A percentile compares a stretch with the other conserved stretches of the same genome.
phyloP scores from a whole-genome alignment of 2,113 vertebrate genomes.

The Tautogolabrus adspersus region DNA sequence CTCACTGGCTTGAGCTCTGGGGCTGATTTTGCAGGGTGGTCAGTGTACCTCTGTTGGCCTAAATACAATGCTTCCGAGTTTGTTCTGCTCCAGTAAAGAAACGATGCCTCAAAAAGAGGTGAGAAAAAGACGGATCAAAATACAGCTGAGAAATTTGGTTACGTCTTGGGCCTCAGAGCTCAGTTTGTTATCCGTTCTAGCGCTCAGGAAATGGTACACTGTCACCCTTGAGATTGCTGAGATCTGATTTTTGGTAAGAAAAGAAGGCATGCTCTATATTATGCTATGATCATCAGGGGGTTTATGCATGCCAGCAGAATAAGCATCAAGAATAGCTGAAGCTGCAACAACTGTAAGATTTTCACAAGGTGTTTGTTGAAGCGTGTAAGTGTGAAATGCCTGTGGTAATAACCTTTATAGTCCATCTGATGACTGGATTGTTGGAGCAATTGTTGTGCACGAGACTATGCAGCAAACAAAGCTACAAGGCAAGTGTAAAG shows the following conservation, averaged over 20 bases:
- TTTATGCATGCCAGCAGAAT: conserved; percentile 43
- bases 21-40: conserved; percentile 40
- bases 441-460: not conserved
- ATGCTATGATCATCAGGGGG: conserved; percentile 60
- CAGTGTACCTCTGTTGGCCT: conserved; percentile 21
- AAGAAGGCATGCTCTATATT: conserved; percentile 42
- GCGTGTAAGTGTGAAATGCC: conserved; percentile 26
- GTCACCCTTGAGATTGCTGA: conserved; percentile 62
- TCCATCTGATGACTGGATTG: conserved; percentile 35
- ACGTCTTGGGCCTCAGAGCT: conserved; percentile 32
- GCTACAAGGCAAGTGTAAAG: not conserved
- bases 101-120: conserved; percentile 44
- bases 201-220: conserved; percentile 43
- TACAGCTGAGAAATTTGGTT: conserved; percentile 38
- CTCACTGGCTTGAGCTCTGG: not conserved
- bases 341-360: conserved; percentile 44
- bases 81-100: conserved; percentile 50
- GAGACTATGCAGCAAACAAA: not conserved
- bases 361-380: conserved; percentile 43
- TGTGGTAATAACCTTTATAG: conserved; percentile 37
- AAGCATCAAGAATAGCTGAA: conserved; percentile 55
- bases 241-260: conserved; percentile 56
- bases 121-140: conserved; percentile 53
- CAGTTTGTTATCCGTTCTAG: conserved; percentile 63
- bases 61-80: conserved; percentile 14